These are phyloP conservation scores for Centroberyx gerrardi DNA, from an alignment of 2,797 vertebrate species.

Conservation along the genomic window DNA sequence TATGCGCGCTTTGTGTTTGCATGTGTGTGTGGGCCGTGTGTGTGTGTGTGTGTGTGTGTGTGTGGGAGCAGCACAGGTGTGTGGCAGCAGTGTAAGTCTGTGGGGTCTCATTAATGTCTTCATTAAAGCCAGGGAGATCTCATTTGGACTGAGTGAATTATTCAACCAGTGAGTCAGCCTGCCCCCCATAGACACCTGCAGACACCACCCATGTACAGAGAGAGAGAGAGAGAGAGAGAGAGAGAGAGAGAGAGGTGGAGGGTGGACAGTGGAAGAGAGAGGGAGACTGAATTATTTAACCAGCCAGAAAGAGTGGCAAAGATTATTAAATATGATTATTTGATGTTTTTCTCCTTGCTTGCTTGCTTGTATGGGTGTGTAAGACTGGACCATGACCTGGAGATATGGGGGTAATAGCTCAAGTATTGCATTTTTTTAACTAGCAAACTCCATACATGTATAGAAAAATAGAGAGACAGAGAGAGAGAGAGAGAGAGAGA, in stretches of 20 bases:
- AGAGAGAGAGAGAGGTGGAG: too few species aligned
- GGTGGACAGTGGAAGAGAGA: neutral
- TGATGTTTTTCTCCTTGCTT: conserved; percentile 4
- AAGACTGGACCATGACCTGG: too few species aligned
- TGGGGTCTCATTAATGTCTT: conserved; percentile 68
- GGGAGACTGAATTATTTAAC: conserved; percentile 28
- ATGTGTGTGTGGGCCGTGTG: too few species aligned
- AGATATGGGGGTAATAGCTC: too few species aligned
- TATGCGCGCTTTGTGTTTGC: neutral
- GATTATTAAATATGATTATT: conserved; percentile 1
- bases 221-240: neutral
- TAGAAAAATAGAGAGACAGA: too few species aligned
- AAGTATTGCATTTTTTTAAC: too few species aligned
- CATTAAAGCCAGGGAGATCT: conserved; percentile 67
- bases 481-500: too few species aligned
- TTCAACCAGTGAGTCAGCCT: conserved; percentile 53
- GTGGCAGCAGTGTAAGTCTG: conserved; percentile 34
- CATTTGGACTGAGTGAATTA: conserved; percentile 71
- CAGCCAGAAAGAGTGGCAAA: neutral
- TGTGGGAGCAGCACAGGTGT: neutral
- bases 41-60: neutral
- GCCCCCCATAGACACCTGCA: conserved; percentile 41
- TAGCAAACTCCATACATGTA: too few species aligned
- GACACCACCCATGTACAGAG: conserved; percentile 25
- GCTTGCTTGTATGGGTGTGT: neutral